Conservation (phyloP, 2,113 vertebrate species). For the Lepisosteus osseus region DNA sequence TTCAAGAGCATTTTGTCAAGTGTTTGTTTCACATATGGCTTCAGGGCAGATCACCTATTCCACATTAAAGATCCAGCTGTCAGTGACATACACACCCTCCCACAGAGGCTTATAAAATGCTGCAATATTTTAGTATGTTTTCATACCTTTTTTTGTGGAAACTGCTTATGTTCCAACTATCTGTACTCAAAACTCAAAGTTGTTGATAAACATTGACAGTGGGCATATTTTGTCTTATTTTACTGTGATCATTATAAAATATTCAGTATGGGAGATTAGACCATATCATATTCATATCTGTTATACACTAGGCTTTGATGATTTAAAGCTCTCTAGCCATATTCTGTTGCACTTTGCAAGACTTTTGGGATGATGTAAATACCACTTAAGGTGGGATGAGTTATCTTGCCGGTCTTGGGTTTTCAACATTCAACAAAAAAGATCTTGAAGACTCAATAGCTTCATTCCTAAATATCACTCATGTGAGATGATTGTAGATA, state of each 20-base stretch:
- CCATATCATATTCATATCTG: too few relatives aligned
- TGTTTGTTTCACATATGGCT: slow-evolving; percentile 23
- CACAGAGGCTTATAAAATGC: background rate
- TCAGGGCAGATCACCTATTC: slow-evolving; percentile 34
- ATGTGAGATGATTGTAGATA: background rate
- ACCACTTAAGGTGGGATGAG: slow-evolving; percentile 16
- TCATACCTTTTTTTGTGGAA: too few relatives aligned
- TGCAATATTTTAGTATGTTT: too few relatives aligned
- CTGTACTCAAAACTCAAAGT: too few relatives aligned
- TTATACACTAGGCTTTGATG: too few relatives aligned
- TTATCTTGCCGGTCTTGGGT: slow-evolving; percentile 7
- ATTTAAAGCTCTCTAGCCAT: too few relatives aligned
- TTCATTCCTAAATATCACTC: background rate
- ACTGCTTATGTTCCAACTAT: too few relatives aligned
- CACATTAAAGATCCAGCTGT: slow-evolving; percentile 37
- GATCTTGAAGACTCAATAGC: background rate
- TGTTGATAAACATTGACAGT: too few relatives aligned
- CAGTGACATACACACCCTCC: slow-evolving; percentile 21
- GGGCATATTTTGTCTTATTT: too few relatives aligned
- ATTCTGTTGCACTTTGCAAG: background rate
- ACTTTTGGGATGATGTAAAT: background rate
- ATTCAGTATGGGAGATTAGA: too few relatives aligned
- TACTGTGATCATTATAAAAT: too few relatives aligned
- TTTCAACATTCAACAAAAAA: slow-evolving; percentile 7
- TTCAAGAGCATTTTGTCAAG: slow-evolving; percentile 29